phyloP scores from a whole-genome alignment of 37 sponge, comb jelly and placozoan species.

The Amphimedon queenslandica region DNA sequence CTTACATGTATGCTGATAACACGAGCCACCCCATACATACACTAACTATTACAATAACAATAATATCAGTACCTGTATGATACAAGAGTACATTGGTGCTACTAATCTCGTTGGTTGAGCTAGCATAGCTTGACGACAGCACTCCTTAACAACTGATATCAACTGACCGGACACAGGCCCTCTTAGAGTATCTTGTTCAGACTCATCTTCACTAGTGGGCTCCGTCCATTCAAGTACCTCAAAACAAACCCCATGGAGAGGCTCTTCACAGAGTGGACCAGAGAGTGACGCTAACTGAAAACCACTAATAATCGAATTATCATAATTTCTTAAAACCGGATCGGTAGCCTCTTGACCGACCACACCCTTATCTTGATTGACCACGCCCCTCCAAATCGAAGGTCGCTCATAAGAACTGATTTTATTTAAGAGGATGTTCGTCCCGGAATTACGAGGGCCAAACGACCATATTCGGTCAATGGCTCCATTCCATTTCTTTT shows the following conservation, averaged over 20 bases:
- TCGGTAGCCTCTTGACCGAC: too few species aligned
- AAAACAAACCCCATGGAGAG: conserved; percentile 82
- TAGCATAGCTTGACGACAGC: conserved; percentile 80
- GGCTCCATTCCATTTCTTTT: conserved; percentile 34
- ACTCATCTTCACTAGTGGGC: not conserved
- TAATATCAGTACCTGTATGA: conserved; percentile 40
- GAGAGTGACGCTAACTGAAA: conserved; percentile 90
- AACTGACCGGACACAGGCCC: conserved; percentile 90
- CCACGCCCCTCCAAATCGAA: conserved; percentile 51
- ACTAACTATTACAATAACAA: not conserved
- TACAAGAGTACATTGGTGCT: conserved; percentile 90
- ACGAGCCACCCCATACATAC: too few species aligned
- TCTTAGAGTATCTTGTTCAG: not conserved
- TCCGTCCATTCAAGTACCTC: conserved; percentile 62
- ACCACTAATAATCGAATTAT: conserved; percentile 82
- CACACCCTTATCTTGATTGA: not conserved
- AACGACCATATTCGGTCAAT: conserved; percentile 84
- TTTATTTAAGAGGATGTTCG: conserved; percentile 83
- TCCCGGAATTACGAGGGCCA: conserved; percentile 82
- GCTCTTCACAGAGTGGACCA: conserved; percentile 99
- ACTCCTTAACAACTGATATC: conserved; percentile 90
- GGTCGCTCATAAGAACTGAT: conserved; percentile 41
- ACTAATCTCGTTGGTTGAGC: conserved; percentile 85
- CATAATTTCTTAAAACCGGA: conserved; percentile 65
- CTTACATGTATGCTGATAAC: too few species aligned